Evolutionary conservation across 2,113 vertebrate species (phyloP).

Genomic region (Carettochelys insculpta): DNA sequence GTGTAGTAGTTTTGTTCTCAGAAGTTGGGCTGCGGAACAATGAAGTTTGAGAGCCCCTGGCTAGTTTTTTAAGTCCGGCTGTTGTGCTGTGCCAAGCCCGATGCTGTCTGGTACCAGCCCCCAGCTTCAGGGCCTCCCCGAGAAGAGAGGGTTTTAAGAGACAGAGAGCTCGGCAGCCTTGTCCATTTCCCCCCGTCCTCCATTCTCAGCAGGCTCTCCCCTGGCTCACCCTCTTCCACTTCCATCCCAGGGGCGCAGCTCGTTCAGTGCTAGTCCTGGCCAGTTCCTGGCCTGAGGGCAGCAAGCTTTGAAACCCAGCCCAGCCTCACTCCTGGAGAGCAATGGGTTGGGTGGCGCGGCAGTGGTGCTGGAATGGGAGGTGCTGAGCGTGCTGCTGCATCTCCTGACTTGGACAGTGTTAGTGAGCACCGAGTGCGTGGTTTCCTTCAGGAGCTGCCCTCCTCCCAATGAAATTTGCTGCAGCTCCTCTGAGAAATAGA

Average conservation of each 20-base stretch:
- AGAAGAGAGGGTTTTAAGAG: background rate
- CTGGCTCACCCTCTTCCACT: background rate
- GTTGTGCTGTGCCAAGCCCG: background rate
- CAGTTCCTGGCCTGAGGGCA: background rate
- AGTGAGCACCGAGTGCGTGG: no score
- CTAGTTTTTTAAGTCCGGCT: background rate
- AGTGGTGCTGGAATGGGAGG: no score
- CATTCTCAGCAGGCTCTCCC: background rate
- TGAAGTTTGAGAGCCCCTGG: no score
- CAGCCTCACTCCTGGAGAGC: background rate
- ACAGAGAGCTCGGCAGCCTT: no score
- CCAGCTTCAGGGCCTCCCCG: background rate
- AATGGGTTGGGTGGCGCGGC: background rate
- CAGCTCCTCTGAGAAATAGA: background rate
- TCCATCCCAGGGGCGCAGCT: background rate
- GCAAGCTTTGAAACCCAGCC: background rate
- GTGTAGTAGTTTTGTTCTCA: no score
- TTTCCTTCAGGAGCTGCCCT: no score
- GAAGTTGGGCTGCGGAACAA: no score
- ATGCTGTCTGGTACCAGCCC: no score
- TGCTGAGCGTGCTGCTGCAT: no score
- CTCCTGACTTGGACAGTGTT: no score
- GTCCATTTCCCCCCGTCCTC: background rate
- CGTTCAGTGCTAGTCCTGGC: background rate
- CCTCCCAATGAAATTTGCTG: no score